Evolutionary conservation across 92 coral and sea anemone species (phyloP).

Genomic region (Palythoa grandiflora): DNA sequence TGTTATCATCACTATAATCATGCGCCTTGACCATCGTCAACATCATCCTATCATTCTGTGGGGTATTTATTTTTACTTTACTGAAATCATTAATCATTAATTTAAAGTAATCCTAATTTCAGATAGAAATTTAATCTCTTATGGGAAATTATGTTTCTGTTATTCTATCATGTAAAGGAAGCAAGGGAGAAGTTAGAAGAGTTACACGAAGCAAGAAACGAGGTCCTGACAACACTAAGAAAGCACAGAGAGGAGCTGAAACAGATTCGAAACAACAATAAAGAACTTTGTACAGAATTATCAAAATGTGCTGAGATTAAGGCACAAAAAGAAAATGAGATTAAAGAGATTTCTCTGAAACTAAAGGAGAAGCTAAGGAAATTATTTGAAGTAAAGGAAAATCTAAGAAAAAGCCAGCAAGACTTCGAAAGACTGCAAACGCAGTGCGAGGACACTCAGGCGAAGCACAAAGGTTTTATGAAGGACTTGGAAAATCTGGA

Average conservation of each 20-base stretch:
- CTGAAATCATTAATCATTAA: no score
- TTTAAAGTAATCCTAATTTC: no score
- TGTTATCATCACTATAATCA: no score
- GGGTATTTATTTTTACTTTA: no score
- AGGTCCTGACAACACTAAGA: slow-evolving; percentile 69
- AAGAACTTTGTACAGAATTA: slow-evolving; percentile 58
- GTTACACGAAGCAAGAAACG: slow-evolving; percentile 72
- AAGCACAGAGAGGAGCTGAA: slow-evolving; percentile 79
- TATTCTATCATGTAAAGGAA: slow-evolving; percentile 49
- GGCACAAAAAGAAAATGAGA: slow-evolving; percentile 42
- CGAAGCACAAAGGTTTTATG: not conserved
- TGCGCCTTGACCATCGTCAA: no score
- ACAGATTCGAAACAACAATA: slow-evolving; percentile 55
- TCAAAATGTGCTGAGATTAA: slow-evolving; percentile 42
- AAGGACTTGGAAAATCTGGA: not conserved
- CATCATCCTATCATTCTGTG: no score
- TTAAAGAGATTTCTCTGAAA: slow-evolving; percentile 7
- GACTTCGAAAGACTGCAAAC: slow-evolving; percentile 34
- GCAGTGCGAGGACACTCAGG: not conserved
- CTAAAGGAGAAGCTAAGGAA: slow-evolving; percentile 18
- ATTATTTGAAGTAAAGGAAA: slow-evolving; percentile 9
- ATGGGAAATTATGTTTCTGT: not conserved
- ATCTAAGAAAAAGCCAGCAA: slow-evolving; percentile 25
- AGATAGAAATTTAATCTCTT: not conserved
- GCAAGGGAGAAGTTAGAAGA: slow-evolving; percentile 68